A percentile compares a stretch with the other conserved stretches of the same genome.
phyloP scores from a whole-genome alignment of 2,797 vertebrate species.

The Okamejei kenojei region DNA sequence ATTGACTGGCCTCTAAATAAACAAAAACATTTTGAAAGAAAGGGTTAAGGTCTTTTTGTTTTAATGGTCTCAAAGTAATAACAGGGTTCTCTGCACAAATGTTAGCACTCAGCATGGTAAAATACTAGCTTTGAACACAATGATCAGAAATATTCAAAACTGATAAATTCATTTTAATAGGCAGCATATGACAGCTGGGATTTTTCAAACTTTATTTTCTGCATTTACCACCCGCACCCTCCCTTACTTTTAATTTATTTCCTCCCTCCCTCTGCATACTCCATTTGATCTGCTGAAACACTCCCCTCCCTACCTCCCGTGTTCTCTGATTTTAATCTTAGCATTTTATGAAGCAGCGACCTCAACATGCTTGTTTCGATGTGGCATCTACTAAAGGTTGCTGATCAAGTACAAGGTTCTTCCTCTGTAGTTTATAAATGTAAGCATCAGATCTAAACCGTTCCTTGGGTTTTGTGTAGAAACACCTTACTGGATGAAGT shows the following conservation, averaged over 20 bases:
- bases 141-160: not conserved
- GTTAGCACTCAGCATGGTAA: not conserved
- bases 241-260: not conserved
- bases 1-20: slow-evolving; percentile 16
- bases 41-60: not conserved
- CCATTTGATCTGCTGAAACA: not conserved
- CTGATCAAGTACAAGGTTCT: not conserved
- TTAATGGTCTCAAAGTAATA: slow-evolving; percentile 18
- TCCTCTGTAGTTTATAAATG: not conserved
- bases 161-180: slow-evolving; percentile 5
- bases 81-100: slow-evolving; percentile 27
- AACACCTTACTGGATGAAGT: not conserved
- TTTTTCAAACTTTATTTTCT: not conserved
- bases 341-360: not conserved
- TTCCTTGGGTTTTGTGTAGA: not conserved
- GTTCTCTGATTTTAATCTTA: not conserved
- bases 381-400: not conserved
- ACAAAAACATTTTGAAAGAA: not conserved
- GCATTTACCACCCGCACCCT: too few species aligned
- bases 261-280: not conserved
- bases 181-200: not conserved
- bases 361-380: not conserved
- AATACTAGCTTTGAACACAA: not conserved
- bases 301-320: not conserved
- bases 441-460: not conserved